These are phyloP conservation scores for Syritta pipiens DNA, from an alignment of 2,888 invertebrate genomes.

Conservation along the genomic window DNA sequence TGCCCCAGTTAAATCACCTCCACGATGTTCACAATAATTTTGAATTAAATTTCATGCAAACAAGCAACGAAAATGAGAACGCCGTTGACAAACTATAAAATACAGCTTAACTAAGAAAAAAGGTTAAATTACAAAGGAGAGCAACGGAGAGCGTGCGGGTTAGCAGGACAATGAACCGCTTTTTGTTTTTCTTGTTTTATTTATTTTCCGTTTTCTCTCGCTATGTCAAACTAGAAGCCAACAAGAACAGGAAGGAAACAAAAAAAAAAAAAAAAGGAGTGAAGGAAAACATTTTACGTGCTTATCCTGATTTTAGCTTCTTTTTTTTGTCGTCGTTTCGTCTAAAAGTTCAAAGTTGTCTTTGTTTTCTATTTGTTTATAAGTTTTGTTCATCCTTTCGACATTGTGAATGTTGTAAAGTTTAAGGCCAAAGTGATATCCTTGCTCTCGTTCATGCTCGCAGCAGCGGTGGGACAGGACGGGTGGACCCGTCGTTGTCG, in stretches of 20 bases:
- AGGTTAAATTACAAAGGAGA: constrained; percentile 34
- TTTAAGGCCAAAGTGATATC: background rate
- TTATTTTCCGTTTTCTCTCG: constrained; percentile 1
- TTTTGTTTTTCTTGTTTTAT: background rate
- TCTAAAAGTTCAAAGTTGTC: constrained; percentile 36
- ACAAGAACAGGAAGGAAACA: constrained; percentile 33
- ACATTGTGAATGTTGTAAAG: constrained; percentile 39
- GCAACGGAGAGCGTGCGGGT: background rate
- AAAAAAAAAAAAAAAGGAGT: no score
- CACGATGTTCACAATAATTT: constrained; percentile 1
- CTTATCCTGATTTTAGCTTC: constrained; percentile 30
- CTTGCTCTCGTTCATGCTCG: background rate
- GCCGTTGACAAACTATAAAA: constrained; percentile 48
- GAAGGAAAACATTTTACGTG: constrained; percentile 28
- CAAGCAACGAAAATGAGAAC: constrained; percentile 9
- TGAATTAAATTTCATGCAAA: constrained; percentile 37
- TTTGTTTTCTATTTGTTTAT: constrained; percentile 53
- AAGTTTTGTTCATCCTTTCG: constrained; percentile 37
- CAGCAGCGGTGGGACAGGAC: no score
- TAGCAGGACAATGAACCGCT: constrained; percentile 6
- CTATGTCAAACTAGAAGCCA: constrained; percentile 15
- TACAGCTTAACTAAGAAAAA: constrained; percentile 42
- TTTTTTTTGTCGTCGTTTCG: constrained; percentile 15
- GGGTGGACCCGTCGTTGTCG: constrained; percentile 11
- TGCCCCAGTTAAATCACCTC: constrained; percentile 13